Conservation (phyloP, 2,888 invertebrate genomes). For the Lasioglossum leucozonium region DNA sequence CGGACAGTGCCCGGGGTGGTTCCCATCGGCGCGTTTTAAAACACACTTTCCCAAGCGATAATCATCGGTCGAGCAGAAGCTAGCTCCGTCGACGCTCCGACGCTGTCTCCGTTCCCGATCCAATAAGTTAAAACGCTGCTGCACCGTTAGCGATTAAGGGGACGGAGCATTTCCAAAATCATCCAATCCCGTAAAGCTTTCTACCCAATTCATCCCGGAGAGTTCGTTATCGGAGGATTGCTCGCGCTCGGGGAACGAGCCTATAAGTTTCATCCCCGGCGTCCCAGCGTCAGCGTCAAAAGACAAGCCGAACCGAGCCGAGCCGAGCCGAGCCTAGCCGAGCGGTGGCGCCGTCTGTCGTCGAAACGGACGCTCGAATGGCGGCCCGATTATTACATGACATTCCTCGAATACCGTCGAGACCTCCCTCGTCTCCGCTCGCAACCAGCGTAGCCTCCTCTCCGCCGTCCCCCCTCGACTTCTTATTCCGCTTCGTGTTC, state of each 20-base stretch:
- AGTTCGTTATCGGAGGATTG: slow-evolving; percentile 35
- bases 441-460: slow-evolving; percentile 52
- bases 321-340: slow-evolving; percentile 70
- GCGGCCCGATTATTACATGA: slow-evolving; percentile 83
- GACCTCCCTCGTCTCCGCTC: slow-evolving; percentile 74
- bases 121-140: background rate
- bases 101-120: background rate
- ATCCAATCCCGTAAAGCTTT: background rate
- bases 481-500: slow-evolving; percentile 56
- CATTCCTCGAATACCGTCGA: slow-evolving; percentile 83
- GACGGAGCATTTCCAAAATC: background rate
- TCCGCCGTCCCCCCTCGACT: slow-evolving; percentile 39
- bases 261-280: slow-evolving; percentile 23
- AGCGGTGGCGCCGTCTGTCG: slow-evolving; percentile 81
- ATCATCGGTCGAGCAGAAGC: background rate
- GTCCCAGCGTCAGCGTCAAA: slow-evolving; percentile 7
- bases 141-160: background rate
- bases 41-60: background rate
- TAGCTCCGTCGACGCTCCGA: background rate
- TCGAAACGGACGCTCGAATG: slow-evolving; percentile 73
- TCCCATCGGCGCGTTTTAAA: background rate
- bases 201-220: slow-evolving; percentile 10
- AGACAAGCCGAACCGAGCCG: slow-evolving; percentile 41
- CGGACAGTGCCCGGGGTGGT: background rate
- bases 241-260: background rate